Evolutionary conservation across 2,888 invertebrate genomes (phyloP).

Genomic region (Ypsolopha scabrella): DNA sequence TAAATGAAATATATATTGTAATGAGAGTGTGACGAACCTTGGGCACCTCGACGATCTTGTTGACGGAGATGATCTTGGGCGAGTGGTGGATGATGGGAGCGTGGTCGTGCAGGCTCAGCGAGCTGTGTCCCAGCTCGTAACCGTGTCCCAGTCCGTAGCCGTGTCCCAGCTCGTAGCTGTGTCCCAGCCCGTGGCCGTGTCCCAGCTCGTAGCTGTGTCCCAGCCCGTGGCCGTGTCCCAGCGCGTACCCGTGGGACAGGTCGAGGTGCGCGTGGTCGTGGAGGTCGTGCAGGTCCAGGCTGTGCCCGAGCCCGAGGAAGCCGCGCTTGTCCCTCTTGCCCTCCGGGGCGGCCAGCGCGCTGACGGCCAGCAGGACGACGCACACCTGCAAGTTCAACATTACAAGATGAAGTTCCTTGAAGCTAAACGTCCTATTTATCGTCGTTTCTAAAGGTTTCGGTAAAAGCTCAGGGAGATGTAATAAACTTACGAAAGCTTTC

Average conservation of each 20-base stretch:
- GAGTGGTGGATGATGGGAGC: conserved; percentile 18
- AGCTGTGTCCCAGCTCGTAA: background rate
- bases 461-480: background rate
- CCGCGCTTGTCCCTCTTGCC: conserved; percentile 30
- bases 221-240: background rate
- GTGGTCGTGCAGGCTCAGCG: conserved; percentile 3
- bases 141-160: conserved; percentile 6
- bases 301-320: conserved; percentile 5
- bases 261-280: background rate
- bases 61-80: conserved; percentile 19
- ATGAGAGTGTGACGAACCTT: conserved; percentile 19
- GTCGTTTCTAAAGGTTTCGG: background rate
- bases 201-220: background rate
- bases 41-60: conserved; percentile 34
- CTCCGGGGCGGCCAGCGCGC: conserved; percentile 19
- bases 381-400: conserved; percentile 17
- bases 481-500: conserved; percentile 28
- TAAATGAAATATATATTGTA: too few relatives aligned
- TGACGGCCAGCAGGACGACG: conserved; percentile 21
- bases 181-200: background rate
- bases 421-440: background rate
- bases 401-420: background rate
- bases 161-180: conserved; percentile 9
- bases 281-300: background rate
- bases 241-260: background rate